Conservation (phyloP, 2,113 vertebrate species). For the Zingel zingel region DNA sequence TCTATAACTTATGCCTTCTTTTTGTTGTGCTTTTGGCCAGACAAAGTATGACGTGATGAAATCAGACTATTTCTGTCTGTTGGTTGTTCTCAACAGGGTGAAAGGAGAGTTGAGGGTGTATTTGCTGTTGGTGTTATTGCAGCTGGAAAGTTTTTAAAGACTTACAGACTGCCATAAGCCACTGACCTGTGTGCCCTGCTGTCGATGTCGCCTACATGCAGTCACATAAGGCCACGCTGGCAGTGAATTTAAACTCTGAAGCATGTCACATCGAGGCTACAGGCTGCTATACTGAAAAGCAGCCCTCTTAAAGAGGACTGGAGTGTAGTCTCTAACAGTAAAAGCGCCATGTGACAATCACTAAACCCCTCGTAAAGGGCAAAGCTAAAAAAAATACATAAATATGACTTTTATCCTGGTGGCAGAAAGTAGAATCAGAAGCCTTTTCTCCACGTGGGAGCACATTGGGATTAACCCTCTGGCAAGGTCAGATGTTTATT, state of each 20-base stretch:
- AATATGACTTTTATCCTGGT: constrained; percentile 31
- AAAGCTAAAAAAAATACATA: constrained; percentile 29
- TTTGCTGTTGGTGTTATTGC: constrained; percentile 54
- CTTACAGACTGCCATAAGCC: constrained; percentile 4
- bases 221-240: background rate
- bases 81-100: constrained; percentile 9
- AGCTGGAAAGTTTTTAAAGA: constrained; percentile 53
- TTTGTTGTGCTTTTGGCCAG: constrained; percentile 25
- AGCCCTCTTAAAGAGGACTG: background rate
- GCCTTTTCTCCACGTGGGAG: background rate
- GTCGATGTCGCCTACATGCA: background rate
- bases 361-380: constrained; percentile 16
- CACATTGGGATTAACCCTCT: background rate
- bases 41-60: constrained; percentile 16
- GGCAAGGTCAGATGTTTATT: background rate
- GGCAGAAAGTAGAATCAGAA: background rate
- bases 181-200: background rate
- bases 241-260: constrained; percentile 25
- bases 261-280: constrained; percentile 31
- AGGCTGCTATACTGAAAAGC: constrained; percentile 36
- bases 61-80: constrained; percentile 35
- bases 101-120: constrained; percentile 18
- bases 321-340: background rate
- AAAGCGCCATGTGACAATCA: background rate
- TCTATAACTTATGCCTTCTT: background rate